Percentiles rank a stretch among this genome's conserved stretches.
Evolutionary conservation across 2,113 vertebrate species (phyloP).

Genomic region (Blennius ocellaris): DNA sequence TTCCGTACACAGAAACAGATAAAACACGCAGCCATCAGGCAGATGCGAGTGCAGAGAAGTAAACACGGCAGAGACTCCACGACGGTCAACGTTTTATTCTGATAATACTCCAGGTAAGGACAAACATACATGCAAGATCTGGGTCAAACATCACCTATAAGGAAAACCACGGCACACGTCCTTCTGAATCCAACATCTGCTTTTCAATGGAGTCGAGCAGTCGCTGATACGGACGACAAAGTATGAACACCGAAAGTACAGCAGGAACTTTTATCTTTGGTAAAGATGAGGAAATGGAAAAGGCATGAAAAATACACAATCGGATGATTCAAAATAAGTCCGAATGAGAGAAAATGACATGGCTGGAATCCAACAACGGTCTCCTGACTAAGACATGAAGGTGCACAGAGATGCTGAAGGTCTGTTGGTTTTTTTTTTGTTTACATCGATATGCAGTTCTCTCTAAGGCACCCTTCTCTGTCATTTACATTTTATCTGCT

Average conservation of each 20-base stretch:
- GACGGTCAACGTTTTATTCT: conserved; percentile 50
- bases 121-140: conserved; percentile 69
- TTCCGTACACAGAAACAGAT: no score
- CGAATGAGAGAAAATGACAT: conserved; percentile 42
- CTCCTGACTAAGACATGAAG: conserved; percentile 51
- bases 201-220: conserved; percentile 7
- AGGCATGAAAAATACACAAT: conserved; percentile 14
- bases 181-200: conserved; percentile 18
- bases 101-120: conserved; percentile 61
- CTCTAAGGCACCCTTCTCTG: conserved; percentile 79
- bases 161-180: conserved; percentile 38
- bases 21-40: no score
- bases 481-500: conserved; percentile 50
- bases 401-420: conserved; percentile 60
- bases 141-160: conserved; percentile 41
- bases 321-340: conserved; percentile 33
- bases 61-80: conserved; percentile 9
- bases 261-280: conserved; percentile 66
- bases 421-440: conserved; percentile 40
- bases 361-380: conserved; percentile 26
- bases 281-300: conserved; percentile 55
- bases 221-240: conserved; percentile 21
- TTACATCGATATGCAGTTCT: conserved; percentile 38
- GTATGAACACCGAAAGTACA: conserved; percentile 27
- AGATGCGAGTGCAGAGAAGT: not conserved